Conservation (phyloP, 1,140 invertebrate species). For the Antheraea pernyi region DNA sequence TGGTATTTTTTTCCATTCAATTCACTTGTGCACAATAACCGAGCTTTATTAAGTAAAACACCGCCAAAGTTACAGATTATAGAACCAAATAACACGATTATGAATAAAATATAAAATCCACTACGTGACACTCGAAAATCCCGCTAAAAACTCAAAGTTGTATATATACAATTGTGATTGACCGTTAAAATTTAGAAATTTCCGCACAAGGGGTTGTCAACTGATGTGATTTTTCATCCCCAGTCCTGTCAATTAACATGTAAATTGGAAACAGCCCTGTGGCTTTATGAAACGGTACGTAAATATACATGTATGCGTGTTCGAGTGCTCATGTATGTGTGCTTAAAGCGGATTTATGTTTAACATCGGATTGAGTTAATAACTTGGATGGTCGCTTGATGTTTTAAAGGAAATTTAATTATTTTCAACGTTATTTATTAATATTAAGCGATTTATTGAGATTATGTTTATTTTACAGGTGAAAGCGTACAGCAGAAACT, state of each 20-base stretch:
- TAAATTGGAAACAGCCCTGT: constrained; percentile 35
- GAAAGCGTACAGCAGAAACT: no score
- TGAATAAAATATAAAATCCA: no score
- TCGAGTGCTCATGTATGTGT: not conserved
- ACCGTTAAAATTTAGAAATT: not conserved
- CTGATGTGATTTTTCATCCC: constrained; percentile 32
- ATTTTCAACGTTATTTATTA: not conserved
- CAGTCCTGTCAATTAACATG: constrained; percentile 46
- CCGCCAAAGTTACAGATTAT: no score
- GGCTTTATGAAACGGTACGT: not conserved
- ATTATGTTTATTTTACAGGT: not conserved
- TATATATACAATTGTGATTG: not conserved
- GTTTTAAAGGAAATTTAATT: not conserved
- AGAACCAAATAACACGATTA: no score
- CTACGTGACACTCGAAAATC: no score
- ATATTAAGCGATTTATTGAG: not conserved
- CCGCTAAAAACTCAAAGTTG: no score
- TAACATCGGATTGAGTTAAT: constrained; percentile 3
- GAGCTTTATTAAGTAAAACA: no score
- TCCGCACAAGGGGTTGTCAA: constrained; percentile 26
- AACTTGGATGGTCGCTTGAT: not conserved
- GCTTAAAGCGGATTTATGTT: not conserved
- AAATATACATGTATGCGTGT: not conserved
- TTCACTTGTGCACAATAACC: no score
- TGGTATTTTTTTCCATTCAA: no score